Percentiles rank a stretch among this genome's conserved stretches.
Evolutionary conservation across 1,140 invertebrate genomes (phyloP).

Genomic region (Meloidogyne hapla): DNA sequence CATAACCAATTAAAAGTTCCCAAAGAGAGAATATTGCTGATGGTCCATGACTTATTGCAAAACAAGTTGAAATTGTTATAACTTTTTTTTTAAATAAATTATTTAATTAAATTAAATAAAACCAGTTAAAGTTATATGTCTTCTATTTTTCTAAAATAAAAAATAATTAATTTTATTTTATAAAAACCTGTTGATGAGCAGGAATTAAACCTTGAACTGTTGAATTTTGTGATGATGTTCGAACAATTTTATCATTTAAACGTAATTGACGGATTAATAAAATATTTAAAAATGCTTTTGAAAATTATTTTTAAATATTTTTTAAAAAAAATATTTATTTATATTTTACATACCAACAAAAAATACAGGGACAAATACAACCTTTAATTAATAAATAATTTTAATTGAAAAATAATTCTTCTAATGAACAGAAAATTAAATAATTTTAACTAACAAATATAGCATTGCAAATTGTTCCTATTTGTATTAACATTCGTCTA

Average conservation of each 20-base stretch:
- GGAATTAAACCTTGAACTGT: conserved; percentile 39
- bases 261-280: conserved; percentile 50
- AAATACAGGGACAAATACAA: conserved; percentile 62
- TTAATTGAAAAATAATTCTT: conserved; percentile 49
- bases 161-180: conserved; percentile 29
- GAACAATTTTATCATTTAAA: conserved; percentile 41
- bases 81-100: conserved; percentile 37
- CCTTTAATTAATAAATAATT: conserved; percentile 35
- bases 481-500: conserved; percentile 47
- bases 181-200: conserved; percentile 43
- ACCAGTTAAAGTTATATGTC: conserved; percentile 49
- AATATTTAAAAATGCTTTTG: conserved; percentile 50
- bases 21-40: conserved; percentile 61
- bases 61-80: conserved; percentile 59
- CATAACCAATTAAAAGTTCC: conserved; percentile 57
- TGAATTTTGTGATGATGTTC: conserved; percentile 40
- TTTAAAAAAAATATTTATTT: neutral
- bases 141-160: conserved; percentile 47
- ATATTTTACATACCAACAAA: conserved; percentile 40
- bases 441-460: conserved; percentile 42
- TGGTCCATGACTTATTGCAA: conserved; percentile 62
- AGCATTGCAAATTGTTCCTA: conserved; percentile 60
- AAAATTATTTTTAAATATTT: neutral
- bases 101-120: neutral
- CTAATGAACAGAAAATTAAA: no score